Conservation (phyloP, 2,797 vertebrate genomes). For the Mus minutoides region DNA sequence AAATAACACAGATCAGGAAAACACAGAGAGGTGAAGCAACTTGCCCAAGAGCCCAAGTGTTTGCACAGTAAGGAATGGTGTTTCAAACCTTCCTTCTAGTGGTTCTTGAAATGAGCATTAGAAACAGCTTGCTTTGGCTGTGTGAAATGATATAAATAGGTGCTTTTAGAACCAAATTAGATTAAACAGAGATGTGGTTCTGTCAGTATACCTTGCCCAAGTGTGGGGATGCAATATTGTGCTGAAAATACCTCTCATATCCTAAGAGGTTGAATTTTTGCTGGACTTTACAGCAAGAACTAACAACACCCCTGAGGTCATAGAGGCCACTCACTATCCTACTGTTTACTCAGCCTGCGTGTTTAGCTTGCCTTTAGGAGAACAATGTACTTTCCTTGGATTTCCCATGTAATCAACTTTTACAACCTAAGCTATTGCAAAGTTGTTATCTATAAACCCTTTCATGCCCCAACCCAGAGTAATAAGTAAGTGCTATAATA, state of each 20-base stretch:
- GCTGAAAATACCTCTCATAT: not conserved
- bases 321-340: not conserved
- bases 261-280: not conserved
- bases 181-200: not conserved
- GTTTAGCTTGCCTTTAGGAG: not conserved
- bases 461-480: not conserved
- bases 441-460: too few relatives aligned
- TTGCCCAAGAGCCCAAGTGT: not conserved
- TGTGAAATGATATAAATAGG: not conserved
- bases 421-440: not conserved
- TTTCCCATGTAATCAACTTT: not conserved
- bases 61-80: not conserved
- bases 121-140: slow-evolving; percentile 3
- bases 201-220: not conserved
- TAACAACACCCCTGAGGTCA: not conserved
- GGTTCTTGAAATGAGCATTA: not conserved
- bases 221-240: not conserved
- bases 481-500: not conserved
- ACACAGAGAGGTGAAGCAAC: not conserved
- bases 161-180: not conserved
- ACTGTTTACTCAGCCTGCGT: not conserved
- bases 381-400: not conserved
- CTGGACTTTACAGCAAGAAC: not conserved
- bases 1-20: not conserved
- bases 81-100: not conserved